Evolutionary conservation across 1,140 invertebrate genomes (phyloP), one percentile per base, ranked within the genome.

Genomic region (Bombus difficillimus): DNA sequence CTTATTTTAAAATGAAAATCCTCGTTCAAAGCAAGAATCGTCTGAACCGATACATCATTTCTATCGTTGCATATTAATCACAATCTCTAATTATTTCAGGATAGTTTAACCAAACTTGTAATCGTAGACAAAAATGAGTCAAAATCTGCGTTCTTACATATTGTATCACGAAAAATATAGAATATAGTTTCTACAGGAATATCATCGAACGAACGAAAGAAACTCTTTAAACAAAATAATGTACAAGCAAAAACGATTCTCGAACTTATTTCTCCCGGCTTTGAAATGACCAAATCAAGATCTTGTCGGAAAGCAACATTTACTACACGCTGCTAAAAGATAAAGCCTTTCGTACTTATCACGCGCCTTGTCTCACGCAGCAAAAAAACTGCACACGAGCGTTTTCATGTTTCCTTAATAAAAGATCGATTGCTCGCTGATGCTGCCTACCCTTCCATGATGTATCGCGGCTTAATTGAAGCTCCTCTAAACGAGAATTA

Each of bases 401-500:
- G 32, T 83, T 34, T 78, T 57, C 37, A 59, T 53, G 28, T 41
- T 2, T 37, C 8, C 34, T 69, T 79, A 80, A 80, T 71, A 28
- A 76, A 37, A 47, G 64, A 84, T 41, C 53, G 83, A 79, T 84
- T 15, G 75, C n/a, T 43, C 53, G 25, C 53, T 32, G 47, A 53
- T 15, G 32, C 39, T 28, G 13, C 53, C 22, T 69, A 69, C 47
- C 47, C 37, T n/a, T 28, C 3, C 34, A 25, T 83, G 82, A 85
- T 85, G 83, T 59, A 85, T 85, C 77, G 83, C 57, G 25, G 83
- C 47, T 85, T 85, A 85, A 85, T 85, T 80, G 83, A 80, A 73
- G 39, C 83, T 85, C 75, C 76, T 85, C 83, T 85, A 80, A 85
- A 85, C 83, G 83, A 72, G 76, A 85, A 85, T 85, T 80, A 85